These are phyloP conservation scores for Phenganax subtilis DNA, from an alignment of 92 coral and sea anemone genomes.

Conservation along the genomic window DNA sequence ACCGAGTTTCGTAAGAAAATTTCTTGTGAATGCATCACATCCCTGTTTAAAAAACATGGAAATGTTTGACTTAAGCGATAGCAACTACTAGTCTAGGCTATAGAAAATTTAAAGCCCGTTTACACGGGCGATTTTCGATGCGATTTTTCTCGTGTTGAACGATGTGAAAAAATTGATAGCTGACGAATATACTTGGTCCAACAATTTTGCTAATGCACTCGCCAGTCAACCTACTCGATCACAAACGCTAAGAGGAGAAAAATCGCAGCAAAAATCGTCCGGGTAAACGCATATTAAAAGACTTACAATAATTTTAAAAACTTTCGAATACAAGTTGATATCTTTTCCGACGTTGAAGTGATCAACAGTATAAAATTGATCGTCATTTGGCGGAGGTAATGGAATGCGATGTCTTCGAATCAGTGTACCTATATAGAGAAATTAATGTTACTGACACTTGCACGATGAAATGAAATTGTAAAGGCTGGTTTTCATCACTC, in stretches of 20 bases:
- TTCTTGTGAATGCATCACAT: slow-evolving; percentile 94
- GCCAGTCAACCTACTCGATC: no score
- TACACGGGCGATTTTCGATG: no score
- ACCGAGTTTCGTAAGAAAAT: slow-evolving; percentile 90
- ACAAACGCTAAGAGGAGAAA: no score
- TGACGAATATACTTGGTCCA: no score
- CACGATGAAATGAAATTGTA: not conserved
- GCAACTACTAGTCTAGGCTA: not conserved
- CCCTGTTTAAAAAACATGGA: slow-evolving; percentile 49
- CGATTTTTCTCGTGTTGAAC: not conserved
- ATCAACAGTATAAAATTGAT: slow-evolving; percentile 90
- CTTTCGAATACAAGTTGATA: slow-evolving; percentile 76
- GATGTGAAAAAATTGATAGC: not conserved
- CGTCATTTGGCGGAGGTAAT: slow-evolving; percentile 86
- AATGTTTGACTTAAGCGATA: not conserved
- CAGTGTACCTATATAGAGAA: slow-evolving; percentile 58
- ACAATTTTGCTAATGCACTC: no score
- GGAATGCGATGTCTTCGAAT: slow-evolving; percentile 97
- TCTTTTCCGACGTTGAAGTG: slow-evolving; percentile 96
- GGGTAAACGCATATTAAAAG: not conserved
- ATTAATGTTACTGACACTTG: not conserved
- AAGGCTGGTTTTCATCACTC: no score
- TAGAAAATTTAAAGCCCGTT: not conserved
- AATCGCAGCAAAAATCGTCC: no score
- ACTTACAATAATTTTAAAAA: slow-evolving; percentile 86